Evolutionary conservation across 2,113 vertebrate species (phyloP), one percentile per base, ranked within the genome.

Genomic region (Jacana jacana): DNA sequence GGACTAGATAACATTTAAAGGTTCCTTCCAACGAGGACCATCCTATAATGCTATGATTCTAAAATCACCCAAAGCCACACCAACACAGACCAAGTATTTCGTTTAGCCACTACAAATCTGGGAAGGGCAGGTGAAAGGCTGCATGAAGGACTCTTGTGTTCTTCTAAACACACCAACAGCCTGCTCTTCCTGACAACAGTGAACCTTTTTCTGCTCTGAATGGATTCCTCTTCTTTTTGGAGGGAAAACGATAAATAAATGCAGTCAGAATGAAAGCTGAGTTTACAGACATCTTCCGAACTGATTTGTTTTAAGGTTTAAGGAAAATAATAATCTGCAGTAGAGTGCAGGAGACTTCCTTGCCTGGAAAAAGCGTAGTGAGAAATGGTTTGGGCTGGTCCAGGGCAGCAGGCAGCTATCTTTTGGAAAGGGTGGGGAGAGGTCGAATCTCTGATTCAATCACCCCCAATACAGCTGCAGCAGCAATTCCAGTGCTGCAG

Each of bases 391-490:
- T 11, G 15, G 57, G 6, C 23, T 23, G 23, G 16, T 60, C 25
- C 0, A 2, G 28, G 27, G 33, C 2, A 3, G 31, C 55, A 83
- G n/a, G 8, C 1, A 0, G 33, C 35, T 28, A 2, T 17, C 37
- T 44, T 48, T 82, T 11, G 46, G 75, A 44, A 91, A 40, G 49
- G 13, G 17, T 69, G 40, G 6, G 46, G 22, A 80, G 37, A 69
- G 22, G 22, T 14, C 17, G 11, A 69, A 66, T 63, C 7, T 73
- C n/a, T 31, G 35, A 31, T 37, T 69, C 58, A 49, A 30, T 28
- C 63, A 19, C 6, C 37, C 15, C 48, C 60, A 31, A 1, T 3
- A 37, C 37, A 70, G 16, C 30, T 40, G 23, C 19, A 25, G 54
- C 1, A 3, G 71, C 64, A 58, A 33, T 24, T 49, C 46, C 68